A percentile compares a stretch with the other conserved stretches of the same genome.
Conservation (phyloP, 2,888 invertebrate species). For the Ligdia adustata region DNA sequence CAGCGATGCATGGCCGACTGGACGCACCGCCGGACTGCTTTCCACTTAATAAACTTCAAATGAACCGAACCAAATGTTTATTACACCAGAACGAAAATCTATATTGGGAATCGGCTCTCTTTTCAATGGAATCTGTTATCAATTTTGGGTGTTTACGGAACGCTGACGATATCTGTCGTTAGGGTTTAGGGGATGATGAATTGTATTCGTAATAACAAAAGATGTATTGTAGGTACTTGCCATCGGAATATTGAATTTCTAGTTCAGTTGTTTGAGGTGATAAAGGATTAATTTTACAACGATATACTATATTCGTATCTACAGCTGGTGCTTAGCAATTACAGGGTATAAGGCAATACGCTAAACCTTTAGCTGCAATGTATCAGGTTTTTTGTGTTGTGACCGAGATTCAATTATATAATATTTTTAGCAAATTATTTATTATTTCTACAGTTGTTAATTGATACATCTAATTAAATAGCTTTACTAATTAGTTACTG, state of each 20-base stretch:
- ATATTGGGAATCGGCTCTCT: constrained; percentile 49
- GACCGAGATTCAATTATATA: too few relatives aligned
- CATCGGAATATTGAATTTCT: neutral
- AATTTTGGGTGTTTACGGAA: constrained; percentile 24
- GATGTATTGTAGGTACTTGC: neutral
- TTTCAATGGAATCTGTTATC: constrained; percentile 41
- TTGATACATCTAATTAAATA: too few relatives aligned
- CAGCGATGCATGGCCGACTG: constrained; percentile 35
- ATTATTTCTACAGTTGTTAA: too few relatives aligned
- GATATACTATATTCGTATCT: too few relatives aligned
- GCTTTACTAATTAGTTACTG: too few relatives aligned
- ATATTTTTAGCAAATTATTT: too few relatives aligned
- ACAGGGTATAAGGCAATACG: too few relatives aligned
- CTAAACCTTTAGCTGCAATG: too few relatives aligned
- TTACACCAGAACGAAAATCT: constrained; percentile 54
- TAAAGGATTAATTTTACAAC: too few relatives aligned
- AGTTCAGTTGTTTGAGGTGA: constrained; percentile 4
- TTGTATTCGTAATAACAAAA: constrained; percentile 9
- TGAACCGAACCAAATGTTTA: constrained; percentile 67
- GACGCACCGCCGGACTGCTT: constrained; percentile 53
- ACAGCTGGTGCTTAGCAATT: too few relatives aligned
- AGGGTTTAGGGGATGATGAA: constrained; percentile 13
- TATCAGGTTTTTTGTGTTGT: too few relatives aligned
- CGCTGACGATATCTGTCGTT: constrained; percentile 15
- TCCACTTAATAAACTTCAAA: constrained; percentile 74